A percentile compares a stretch with the other conserved stretches of the same genome.
These are phyloP conservation scores for Drosophila neotestacea DNA, from an alignment of 2,888 invertebrate genomes.

Conservation along the genomic window DNA sequence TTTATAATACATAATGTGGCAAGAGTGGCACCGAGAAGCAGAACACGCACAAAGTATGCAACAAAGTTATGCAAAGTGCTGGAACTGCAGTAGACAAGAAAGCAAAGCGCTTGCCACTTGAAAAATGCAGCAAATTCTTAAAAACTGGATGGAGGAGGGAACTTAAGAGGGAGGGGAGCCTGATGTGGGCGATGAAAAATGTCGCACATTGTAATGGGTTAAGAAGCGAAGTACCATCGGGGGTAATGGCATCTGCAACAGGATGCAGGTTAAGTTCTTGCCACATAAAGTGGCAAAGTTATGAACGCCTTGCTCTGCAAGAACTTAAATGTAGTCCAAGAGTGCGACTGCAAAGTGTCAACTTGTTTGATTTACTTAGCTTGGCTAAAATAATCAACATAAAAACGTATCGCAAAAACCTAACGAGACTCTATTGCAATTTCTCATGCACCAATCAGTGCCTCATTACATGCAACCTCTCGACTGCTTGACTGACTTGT, in stretches of 20 bases:
- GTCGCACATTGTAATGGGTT: slow-evolving; percentile 78
- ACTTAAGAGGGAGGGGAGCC: not conserved
- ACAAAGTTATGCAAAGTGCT: slow-evolving; percentile 81
- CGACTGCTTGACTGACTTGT: slow-evolving; percentile 21
- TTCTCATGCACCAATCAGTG: slow-evolving; percentile 79
- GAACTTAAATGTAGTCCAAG: slow-evolving; percentile 51
- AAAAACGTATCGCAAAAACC: slow-evolving; percentile 22
- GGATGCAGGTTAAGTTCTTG: slow-evolving; percentile 80
- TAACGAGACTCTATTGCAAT: slow-evolving; percentile 57
- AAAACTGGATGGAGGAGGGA: not conserved
- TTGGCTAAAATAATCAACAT: slow-evolving; percentile 62
- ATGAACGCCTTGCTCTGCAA: slow-evolving; percentile 50
- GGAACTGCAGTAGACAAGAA: slow-evolving; percentile 58
- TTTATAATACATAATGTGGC: slow-evolving; percentile 75
- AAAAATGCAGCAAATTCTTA: slow-evolving; percentile 61
- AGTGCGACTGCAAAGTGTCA: slow-evolving; percentile 65
- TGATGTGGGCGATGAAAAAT: slow-evolving; percentile 42
- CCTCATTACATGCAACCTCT: slow-evolving; percentile 74
- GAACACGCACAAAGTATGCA: slow-evolving; percentile 69
- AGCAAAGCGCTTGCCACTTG: slow-evolving; percentile 69
- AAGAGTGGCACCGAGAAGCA: slow-evolving; percentile 18
- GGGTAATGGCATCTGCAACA: slow-evolving; percentile 63
- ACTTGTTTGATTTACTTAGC: slow-evolving; percentile 77
- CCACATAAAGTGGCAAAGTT: slow-evolving; percentile 77
- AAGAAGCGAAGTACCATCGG: slow-evolving; percentile 40